phyloP scores from a whole-genome alignment of 1,140 invertebrate genomes.

The Plectrocnemia conspersa region DNA sequence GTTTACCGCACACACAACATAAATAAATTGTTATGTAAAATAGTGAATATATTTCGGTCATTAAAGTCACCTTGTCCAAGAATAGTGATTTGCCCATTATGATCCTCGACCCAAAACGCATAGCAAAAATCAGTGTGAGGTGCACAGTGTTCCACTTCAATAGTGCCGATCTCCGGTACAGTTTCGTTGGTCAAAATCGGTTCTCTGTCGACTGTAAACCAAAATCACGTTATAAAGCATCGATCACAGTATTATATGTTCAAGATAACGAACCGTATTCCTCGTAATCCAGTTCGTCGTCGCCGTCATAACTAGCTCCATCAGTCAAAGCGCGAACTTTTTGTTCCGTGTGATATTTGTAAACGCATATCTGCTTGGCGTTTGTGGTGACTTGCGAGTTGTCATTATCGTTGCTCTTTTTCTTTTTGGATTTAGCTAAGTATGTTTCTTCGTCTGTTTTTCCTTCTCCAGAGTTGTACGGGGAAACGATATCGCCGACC shows the following conservation, averaged over 20 bases:
- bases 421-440: slow-evolving; percentile 1
- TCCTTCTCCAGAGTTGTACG: too few species aligned
- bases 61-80: slow-evolving; percentile 45
- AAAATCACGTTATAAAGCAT: not conserved
- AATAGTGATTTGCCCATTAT: slow-evolving; percentile 43
- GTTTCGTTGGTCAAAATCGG: slow-evolving; percentile 33
- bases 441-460: too few species aligned
- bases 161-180: slow-evolving; percentile 38
- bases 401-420: not conserved
- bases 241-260: not conserved
- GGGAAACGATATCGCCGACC: too few species aligned
- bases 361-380: slow-evolving; percentile 4
- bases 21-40: too few species aligned
- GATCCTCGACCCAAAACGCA: slow-evolving; percentile 43
- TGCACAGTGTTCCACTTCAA: slow-evolving; percentile 43
- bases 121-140: slow-evolving; percentile 44
- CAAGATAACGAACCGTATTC: slow-evolving; percentile 4
- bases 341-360: slow-evolving; percentile 2
- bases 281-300: slow-evolving; percentile 2
- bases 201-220: slow-evolving; percentile 9
- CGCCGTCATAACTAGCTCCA: not conserved
- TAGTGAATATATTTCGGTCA: too few species aligned
- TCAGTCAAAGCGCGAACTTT: not conserved
- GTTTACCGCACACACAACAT: too few species aligned
- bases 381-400: not conserved